Percentiles rank a stretch among this genome's conserved stretches.
Conservation (phyloP, 2,113 vertebrate species). For the Desmodus rotundus region DNA sequence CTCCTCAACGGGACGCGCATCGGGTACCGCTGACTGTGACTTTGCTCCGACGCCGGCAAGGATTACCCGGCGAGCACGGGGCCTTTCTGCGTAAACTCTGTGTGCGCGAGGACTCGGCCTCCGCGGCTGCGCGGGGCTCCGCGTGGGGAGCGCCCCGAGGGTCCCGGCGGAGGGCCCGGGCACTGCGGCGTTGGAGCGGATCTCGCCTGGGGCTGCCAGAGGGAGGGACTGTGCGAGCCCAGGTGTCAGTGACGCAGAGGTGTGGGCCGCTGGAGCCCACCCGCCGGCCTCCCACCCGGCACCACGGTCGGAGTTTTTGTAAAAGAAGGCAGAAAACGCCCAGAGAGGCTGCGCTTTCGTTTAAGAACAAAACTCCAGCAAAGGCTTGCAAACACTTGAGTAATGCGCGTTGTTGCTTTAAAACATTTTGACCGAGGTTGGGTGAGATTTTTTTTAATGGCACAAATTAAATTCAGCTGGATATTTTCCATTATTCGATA, state of each 20-base stretch:
- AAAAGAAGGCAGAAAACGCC: neutral
- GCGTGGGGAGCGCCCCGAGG: neutral
- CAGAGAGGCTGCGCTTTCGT: neutral
- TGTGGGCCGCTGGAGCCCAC: neutral
- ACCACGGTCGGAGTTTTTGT: neutral
- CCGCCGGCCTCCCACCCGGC: neutral
- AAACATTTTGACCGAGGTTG: conserved; percentile 39
- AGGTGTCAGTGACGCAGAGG: neutral
- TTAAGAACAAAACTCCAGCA: conserved; percentile 29
- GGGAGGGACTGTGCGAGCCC: neutral
- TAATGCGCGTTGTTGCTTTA: conserved; percentile 39
- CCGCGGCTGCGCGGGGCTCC: neutral
- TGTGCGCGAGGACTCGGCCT: neutral
- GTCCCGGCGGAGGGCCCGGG: neutral
- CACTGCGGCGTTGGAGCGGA: fast-evolving
- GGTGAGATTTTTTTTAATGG: conserved; percentile 52
- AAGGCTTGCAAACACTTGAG: conserved; percentile 12
- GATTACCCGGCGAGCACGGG: neutral
- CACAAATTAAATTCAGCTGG: conserved; percentile 77
- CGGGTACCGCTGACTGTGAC: fast-evolving
- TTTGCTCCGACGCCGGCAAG: neutral
- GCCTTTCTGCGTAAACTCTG: neutral
- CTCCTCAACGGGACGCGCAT: neutral
- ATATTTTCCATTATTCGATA: conserved; percentile 65
- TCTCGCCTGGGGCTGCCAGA: neutral